These are phyloP conservation scores for Mastomys coucha DNA, from an alignment of 2,113 vertebrate species.

Conservation along the genomic window DNA sequence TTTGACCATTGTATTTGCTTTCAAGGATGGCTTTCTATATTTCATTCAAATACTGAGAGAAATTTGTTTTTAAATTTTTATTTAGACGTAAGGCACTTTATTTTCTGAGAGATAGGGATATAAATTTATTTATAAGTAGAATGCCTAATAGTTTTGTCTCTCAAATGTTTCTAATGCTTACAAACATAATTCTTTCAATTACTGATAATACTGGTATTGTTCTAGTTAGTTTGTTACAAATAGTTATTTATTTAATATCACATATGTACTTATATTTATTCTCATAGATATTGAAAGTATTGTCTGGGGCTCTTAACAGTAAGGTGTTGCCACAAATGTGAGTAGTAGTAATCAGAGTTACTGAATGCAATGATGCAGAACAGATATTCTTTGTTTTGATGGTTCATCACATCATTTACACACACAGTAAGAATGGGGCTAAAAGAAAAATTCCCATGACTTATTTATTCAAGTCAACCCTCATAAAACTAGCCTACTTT, in stretches of 20 bases:
- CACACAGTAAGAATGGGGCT: neutral
- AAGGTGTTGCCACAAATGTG: neutral
- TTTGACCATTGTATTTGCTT: constrained; percentile 24
- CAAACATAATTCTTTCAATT: neutral
- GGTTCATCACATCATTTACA: neutral
- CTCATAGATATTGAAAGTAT: neutral
- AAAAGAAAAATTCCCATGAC: neutral
- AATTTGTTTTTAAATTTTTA: constrained; percentile 17
- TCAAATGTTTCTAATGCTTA: constrained; percentile 3
- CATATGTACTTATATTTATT: neutral
- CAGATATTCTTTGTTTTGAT: neutral
- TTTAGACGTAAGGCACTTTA: neutral
- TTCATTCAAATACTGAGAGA: neutral
- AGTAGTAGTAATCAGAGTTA: neutral
- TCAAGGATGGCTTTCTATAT: constrained; percentile 5
- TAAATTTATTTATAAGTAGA: neutral
- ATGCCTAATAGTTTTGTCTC: neutral
- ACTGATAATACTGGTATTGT: neutral
- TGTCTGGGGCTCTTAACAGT: neutral
- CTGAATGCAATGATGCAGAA: neutral
- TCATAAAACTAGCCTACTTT: neutral
- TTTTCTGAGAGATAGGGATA: constrained; percentile 2
- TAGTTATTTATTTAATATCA: neutral
- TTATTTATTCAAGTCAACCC: neutral
- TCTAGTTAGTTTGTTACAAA: neutral